phyloP scores from a whole-genome alignment of 2,888 invertebrate species.

The Stenichneumon culpator region DNA sequence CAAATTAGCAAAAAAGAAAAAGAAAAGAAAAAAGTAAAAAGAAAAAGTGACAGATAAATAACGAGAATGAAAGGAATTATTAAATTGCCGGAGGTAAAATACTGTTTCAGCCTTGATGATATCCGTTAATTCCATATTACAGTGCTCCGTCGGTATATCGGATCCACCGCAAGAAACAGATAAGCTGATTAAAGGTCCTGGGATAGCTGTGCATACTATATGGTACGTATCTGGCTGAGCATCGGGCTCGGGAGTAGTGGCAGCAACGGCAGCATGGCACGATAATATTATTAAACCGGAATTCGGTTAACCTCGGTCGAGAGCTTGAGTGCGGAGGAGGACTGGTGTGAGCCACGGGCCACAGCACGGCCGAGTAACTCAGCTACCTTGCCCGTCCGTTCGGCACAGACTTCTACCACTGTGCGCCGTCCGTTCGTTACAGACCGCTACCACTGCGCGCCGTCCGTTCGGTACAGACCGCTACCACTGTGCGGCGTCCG shows the following conservation, averaged over 20 bases:
- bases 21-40: neutral
- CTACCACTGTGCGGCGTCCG: conserved; percentile 15
- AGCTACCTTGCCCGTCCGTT: conserved; percentile 43
- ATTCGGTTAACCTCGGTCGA: conserved; percentile 70
- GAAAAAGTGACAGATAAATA: neutral
- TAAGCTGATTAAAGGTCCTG: conserved; percentile 52
- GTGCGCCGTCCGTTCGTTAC: conserved; percentile 28
- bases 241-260: conserved; percentile 17
- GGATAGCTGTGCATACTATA: conserved; percentile 41
- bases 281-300: conserved; percentile 69
- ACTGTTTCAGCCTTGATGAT: neutral
- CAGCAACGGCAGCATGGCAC: conserved; percentile 49
- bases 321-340: conserved; percentile 47
- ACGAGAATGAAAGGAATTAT: conserved; percentile 16
- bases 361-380: conserved; percentile 30
- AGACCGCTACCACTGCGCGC: conserved; percentile 36
- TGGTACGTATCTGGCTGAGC: conserved; percentile 33
- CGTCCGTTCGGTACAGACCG: conserved; percentile 32
- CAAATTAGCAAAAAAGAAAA: conserved; percentile 30
- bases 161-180: conserved; percentile 41
- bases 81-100: neutral
- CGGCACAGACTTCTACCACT: conserved; percentile 49
- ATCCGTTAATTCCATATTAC: neutral
- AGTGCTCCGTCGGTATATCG: conserved; percentile 4
- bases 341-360: conserved; percentile 22